Conservation (phyloP, 2,113 vertebrate genomes). For the Noctilio leporinus region DNA sequence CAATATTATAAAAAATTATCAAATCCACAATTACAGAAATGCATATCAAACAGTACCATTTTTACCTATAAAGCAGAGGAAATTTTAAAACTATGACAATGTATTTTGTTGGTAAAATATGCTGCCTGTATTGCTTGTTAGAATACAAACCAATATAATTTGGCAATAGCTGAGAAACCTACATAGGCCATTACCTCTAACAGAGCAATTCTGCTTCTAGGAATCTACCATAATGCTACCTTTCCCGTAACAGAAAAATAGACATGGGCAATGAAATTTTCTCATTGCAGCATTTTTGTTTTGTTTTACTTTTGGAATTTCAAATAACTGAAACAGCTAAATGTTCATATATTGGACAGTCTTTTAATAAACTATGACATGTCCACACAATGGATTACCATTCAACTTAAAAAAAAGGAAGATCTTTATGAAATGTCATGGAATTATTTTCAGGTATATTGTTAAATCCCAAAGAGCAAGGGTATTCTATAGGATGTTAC, state of each 20-base stretch:
- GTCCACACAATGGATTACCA: neutral
- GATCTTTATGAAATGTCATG: neutral
- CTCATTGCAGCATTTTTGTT: neutral
- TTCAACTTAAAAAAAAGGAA: neutral
- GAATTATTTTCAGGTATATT: neutral
- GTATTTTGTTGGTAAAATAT: neutral
- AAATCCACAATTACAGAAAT: neutral
- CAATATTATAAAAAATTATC: neutral
- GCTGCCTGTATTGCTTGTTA: neutral
- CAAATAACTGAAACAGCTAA: neutral
- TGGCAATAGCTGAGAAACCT: neutral
- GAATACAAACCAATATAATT: neutral
- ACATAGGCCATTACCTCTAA: neutral
- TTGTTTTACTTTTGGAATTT: neutral
- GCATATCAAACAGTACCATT: neutral
- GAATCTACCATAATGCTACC: neutral
- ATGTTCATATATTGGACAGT: neutral
- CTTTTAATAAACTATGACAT: neutral
- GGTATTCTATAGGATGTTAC: neutral
- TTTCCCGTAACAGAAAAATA: neutral
- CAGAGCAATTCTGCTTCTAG: neutral
- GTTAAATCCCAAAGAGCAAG: neutral
- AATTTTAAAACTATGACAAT: neutral
- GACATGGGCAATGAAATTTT: neutral
- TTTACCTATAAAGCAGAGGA: neutral